These are phyloP conservation scores for Prionailurus viverrinus DNA, from an alignment of 2,113 vertebrate species.

Conservation along the genomic window DNA sequence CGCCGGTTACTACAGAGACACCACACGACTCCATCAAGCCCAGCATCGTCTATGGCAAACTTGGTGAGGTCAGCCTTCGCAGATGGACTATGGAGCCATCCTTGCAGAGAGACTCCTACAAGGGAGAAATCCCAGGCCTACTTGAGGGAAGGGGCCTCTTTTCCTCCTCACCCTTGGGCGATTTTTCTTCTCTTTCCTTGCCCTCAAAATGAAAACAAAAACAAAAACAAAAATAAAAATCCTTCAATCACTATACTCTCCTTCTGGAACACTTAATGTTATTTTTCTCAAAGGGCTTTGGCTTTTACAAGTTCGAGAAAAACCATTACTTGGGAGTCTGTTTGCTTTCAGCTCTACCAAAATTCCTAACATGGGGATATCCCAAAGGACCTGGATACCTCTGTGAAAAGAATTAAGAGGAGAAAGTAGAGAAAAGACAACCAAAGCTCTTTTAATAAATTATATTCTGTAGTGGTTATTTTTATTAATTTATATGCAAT, in stretches of 20 bases:
- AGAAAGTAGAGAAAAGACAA: not conserved
- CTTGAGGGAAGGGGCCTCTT: not conserved
- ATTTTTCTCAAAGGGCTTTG: not conserved
- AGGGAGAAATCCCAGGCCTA: not conserved
- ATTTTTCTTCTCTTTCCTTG: not conserved
- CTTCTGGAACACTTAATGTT: not conserved
- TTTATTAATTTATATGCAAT: not conserved
- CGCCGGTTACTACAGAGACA: not conserved
- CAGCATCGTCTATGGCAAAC: not conserved
- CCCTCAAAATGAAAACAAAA: not conserved
- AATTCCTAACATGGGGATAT: not conserved
- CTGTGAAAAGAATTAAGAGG: not conserved
- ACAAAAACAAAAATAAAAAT: not conserved
- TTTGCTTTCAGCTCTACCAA: not conserved
- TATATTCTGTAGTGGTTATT: not conserved
- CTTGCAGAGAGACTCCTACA: not conserved
- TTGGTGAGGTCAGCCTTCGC: too few species aligned
- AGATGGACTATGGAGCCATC: not conserved
- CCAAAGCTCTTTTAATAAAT: not conserved
- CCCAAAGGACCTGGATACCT: not conserved
- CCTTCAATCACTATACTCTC: not conserved
- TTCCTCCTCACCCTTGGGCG: not conserved
- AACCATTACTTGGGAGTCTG: not conserved
- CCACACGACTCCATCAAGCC: not conserved
- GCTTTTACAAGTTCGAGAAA: not conserved